Evolutionary conservation across 2,888 invertebrate genomes (phyloP).

Genomic region (Calliphora vomitoria): DNA sequence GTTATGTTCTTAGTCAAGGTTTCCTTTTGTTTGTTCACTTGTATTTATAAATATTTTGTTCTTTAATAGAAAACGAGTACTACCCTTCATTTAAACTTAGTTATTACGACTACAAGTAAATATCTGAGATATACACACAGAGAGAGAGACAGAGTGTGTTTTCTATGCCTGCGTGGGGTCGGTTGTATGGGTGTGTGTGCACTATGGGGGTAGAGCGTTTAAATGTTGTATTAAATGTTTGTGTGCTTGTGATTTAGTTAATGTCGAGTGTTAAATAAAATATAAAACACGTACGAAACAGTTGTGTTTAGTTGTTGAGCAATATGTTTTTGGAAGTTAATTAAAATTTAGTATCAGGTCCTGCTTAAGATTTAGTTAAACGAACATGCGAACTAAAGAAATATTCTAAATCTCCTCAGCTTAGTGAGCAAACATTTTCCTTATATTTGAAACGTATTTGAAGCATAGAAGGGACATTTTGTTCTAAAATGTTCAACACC

Average conservation of each 20-base stretch:
- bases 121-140: slow-evolving; percentile 15
- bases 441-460: too few relatives aligned
- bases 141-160: background rate
- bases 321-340: background rate
- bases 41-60: slow-evolving; percentile 43
- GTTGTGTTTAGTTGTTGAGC: slow-evolving; percentile 5
- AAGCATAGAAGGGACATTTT: too few relatives aligned
- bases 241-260: slow-evolving; percentile 5
- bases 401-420: too few relatives aligned
- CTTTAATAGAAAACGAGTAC: slow-evolving; percentile 34
- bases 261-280: slow-evolving; percentile 55
- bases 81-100: slow-evolving; percentile 64
- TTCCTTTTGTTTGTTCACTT: slow-evolving; percentile 39
- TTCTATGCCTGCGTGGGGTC: background rate
- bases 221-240: slow-evolving; percentile 14
- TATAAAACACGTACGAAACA: slow-evolving; percentile 62
- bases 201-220: slow-evolving; percentile 12
- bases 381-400: too few relatives aligned
- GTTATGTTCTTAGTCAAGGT: slow-evolving; percentile 46
- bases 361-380: too few relatives aligned
- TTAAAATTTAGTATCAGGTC: background rate
- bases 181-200: background rate
- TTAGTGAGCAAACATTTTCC: too few relatives aligned
- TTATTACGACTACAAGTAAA: slow-evolving; percentile 28
- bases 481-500: too few relatives aligned